These are phyloP conservation scores for Pteromalus puparum DNA, from an alignment of 1,140 invertebrate genomes.

Conservation along the genomic window DNA sequence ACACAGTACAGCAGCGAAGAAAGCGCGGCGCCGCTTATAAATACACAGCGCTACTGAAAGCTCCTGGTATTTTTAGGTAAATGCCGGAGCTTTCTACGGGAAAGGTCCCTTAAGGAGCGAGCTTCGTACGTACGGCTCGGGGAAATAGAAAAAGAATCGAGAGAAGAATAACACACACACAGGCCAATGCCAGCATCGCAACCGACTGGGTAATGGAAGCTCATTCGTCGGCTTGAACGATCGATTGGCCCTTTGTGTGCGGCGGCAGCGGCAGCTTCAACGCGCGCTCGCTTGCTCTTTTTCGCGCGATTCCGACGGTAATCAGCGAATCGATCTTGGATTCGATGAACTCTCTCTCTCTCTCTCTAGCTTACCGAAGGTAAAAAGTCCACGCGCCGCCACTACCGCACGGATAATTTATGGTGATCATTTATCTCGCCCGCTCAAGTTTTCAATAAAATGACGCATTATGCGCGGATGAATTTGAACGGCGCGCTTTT, in stretches of 20 bases:
- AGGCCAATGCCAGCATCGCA: conserved; percentile 41
- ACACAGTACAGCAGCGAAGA: conserved; percentile 16
- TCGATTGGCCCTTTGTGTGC: conserved; percentile 39
- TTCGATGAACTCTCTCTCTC: conserved; percentile 23
- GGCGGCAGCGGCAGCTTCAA: no score
- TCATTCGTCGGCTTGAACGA: conserved; percentile 37
- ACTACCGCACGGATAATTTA: neutral
- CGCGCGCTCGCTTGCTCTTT: neutral
- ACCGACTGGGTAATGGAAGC: conserved; percentile 42
- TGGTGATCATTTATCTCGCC: conserved; percentile 14
- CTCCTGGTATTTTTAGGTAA: conserved; percentile 23
- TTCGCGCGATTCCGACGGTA: conserved; percentile 39
- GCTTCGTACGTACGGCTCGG: neutral
- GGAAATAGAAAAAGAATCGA: conserved; percentile 45
- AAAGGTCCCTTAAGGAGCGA: conserved; percentile 6
- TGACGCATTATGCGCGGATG: conserved; percentile 17
- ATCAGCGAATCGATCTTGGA: conserved; percentile 45
- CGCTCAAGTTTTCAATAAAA: conserved; percentile 22
- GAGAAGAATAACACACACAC: conserved; percentile 45
- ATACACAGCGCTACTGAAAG: neutral
- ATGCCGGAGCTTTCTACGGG: conserved; percentile 21
- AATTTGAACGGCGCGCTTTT: conserved; percentile 3
- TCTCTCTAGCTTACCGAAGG: neutral
- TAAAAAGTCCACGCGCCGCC: neutral
- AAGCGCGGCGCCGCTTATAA: neutral